A percentile compares a stretch with the other conserved stretches of the same genome.
phyloP scores from a whole-genome alignment of 2,888 invertebrate species.

The Heliconius hortense region DNA sequence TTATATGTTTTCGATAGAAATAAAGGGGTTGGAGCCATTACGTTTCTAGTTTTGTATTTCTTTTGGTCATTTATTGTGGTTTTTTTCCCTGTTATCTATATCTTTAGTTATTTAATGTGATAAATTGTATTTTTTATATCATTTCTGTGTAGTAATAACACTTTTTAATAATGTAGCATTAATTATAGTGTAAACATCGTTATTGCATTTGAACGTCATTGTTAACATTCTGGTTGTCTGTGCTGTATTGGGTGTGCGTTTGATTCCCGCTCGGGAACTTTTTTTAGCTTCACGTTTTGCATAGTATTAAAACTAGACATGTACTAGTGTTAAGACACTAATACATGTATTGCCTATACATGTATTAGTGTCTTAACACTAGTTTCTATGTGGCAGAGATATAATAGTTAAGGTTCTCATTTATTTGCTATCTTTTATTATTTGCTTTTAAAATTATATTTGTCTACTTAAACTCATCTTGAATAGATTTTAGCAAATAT shows the following conservation, averaged over 20 bases:
- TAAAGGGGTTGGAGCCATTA: conserved; percentile 3
- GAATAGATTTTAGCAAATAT: too few species aligned
- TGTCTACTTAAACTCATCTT: too few species aligned
- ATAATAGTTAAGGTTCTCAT: too few species aligned
- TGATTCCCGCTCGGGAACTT: too few species aligned
- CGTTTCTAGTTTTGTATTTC: conserved; percentile 2
- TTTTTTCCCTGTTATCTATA: conserved; percentile 7
- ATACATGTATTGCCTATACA: too few species aligned
- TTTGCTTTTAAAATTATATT: background rate
- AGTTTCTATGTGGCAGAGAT: too few species aligned
- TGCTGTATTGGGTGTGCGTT: too few species aligned
- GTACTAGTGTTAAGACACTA: too few species aligned
- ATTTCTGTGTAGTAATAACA: background rate
- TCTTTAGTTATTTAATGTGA: background rate
- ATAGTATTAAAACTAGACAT: too few species aligned
- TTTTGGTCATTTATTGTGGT: conserved; percentile 9
- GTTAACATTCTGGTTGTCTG: background rate
- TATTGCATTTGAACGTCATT: background rate
- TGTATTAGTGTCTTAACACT: too few species aligned
- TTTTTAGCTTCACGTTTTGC: too few species aligned
- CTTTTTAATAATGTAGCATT: background rate
- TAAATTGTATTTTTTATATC: background rate
- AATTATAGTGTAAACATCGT: background rate
- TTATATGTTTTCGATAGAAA: conserved; percentile 31
- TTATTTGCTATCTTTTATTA: too few species aligned